phyloP scores from a whole-genome alignment of 2,888 invertebrate species.

The Conistra vaccinii region DNA sequence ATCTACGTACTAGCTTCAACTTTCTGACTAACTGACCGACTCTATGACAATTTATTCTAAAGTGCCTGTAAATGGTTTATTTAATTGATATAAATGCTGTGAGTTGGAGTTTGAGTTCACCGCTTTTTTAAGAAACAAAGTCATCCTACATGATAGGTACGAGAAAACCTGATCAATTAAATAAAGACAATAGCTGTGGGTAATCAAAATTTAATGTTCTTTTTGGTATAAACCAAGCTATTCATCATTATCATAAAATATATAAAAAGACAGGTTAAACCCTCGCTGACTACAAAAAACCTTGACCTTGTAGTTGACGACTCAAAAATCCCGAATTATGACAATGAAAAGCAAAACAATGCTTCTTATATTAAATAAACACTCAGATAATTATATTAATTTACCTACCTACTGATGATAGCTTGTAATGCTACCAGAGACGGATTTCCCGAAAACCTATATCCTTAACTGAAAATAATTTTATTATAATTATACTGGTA shows the following conservation, averaged over 20 bases:
- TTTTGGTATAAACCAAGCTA: too few relatives aligned
- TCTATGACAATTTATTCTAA: too few relatives aligned
- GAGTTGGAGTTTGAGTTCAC: too few relatives aligned
- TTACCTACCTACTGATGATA: neutral
- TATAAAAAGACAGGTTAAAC: neutral
- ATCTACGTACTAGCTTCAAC: too few relatives aligned
- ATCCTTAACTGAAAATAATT: neutral
- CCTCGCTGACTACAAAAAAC: neutral
- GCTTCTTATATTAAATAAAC: neutral
- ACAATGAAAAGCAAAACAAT: neutral
- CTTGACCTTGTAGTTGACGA: neutral
- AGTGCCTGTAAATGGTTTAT: too few relatives aligned
- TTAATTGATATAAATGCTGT: too few relatives aligned
- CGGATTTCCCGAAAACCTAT: neutral
- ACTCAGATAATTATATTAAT: slow-evolving; percentile 3
- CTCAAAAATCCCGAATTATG: slow-evolving; percentile 2
- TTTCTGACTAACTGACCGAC: too few relatives aligned
- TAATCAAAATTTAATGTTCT: too few relatives aligned
- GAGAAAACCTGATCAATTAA: neutral
- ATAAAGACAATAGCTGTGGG: neutral
- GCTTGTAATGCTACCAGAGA: neutral
- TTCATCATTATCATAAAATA: too few relatives aligned
- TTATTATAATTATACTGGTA: too few relatives aligned
- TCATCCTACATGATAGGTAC: neutral
- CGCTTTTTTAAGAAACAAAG: too few relatives aligned